phyloP scores from a whole-genome alignment of 2,888 invertebrate genomes.

The Cephus nigrinus region DNA sequence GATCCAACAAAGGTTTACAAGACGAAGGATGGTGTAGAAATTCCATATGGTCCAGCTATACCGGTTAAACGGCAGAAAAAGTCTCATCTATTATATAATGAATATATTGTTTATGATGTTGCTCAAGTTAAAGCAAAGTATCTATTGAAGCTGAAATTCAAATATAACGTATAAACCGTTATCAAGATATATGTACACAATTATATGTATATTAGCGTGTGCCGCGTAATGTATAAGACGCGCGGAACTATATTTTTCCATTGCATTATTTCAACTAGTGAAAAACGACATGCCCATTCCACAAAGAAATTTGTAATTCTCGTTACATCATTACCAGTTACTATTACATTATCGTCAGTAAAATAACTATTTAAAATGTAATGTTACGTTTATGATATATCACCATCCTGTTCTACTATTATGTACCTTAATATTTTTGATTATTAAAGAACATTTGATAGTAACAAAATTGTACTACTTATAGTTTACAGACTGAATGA shows the following conservation, averaged over 20 bases:
- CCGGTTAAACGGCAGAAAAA: conserved; percentile 61
- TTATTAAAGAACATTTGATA: background rate
- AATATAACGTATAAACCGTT: conserved; percentile 70
- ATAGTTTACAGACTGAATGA: background rate
- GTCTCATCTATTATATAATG: conserved; percentile 85
- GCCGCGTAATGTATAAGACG: background rate
- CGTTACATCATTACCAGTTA: background rate
- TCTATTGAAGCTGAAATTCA: conserved; percentile 87
- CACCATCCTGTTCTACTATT: background rate
- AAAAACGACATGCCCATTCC: background rate
- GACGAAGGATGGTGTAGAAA: conserved; percentile 77
- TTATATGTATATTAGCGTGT: background rate
- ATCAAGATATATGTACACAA: background rate
- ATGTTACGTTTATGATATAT: background rate
- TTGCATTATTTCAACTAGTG: background rate
- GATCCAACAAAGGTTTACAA: conserved; percentile 74
- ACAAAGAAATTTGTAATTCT: background rate
- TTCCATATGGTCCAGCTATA: conserved; percentile 80
- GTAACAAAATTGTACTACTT: background rate
- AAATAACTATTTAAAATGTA: background rate
- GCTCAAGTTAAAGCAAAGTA: conserved; percentile 94
- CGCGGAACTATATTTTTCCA: background rate
- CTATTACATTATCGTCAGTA: background rate
- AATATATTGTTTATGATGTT: conserved; percentile 95
- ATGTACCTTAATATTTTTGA: background rate